A percentile compares a stretch with the other conserved stretches of the same genome.
phyloP scores from a whole-genome alignment of 1,140 invertebrate species.

The Diorhabda carinulata region DNA sequence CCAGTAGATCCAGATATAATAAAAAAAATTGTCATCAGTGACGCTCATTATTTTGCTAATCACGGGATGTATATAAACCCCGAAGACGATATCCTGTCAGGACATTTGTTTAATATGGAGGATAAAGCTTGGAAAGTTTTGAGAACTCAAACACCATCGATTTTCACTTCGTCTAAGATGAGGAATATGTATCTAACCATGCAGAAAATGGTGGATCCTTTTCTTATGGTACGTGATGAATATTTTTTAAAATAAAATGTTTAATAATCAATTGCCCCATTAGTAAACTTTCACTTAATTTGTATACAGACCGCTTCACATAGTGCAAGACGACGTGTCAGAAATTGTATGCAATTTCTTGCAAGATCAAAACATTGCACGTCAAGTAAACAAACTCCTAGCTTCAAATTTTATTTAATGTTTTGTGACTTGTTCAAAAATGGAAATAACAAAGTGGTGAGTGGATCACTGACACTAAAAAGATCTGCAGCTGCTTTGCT shows the following conservation, averaged over 20 bases:
- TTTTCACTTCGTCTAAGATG: constrained; percentile 47
- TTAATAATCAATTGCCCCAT: too few species aligned
- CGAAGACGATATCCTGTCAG: constrained; percentile 51
- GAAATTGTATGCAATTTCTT: too few species aligned
- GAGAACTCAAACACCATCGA: constrained; percentile 44
- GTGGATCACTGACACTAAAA: too few species aligned
- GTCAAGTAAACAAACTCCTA: too few species aligned
- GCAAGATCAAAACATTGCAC: too few species aligned
- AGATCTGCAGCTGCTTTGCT: too few species aligned
- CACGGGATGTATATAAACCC: constrained; percentile 51
- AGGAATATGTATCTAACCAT: constrained; percentile 47
- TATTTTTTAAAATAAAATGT: too few species aligned
- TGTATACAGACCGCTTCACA: too few species aligned
- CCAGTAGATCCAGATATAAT: constrained; percentile 52
- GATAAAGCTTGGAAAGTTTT: constrained; percentile 46
- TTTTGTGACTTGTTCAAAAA: too few species aligned
- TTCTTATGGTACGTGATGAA: background rate
- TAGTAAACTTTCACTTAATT: too few species aligned
- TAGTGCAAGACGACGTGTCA: constrained; percentile 10
- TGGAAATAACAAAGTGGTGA: too few species aligned
- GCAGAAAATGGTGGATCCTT: constrained; percentile 28
- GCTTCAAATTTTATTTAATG: too few species aligned
- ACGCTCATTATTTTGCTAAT: constrained; percentile 56
- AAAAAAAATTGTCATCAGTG: constrained; percentile 51
- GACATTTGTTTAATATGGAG: constrained; percentile 43